Conservation (phyloP, 2,888 invertebrate species). For the Beris chalybata region DNA sequence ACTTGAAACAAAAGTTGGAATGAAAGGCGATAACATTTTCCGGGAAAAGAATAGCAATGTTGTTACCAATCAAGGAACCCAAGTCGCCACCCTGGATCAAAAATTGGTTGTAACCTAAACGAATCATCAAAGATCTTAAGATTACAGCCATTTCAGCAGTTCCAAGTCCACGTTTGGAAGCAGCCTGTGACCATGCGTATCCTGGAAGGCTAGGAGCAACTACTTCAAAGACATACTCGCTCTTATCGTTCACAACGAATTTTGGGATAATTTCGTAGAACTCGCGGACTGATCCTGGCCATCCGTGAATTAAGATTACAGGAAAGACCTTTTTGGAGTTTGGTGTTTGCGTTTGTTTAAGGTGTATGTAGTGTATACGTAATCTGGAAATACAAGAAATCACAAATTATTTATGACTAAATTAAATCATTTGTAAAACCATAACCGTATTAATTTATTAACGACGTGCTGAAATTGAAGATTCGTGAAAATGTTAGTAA, state of each 20-base stretch:
- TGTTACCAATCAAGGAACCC: constrained; percentile 68
- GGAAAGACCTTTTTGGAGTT: constrained; percentile 61
- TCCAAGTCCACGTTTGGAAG: constrained; percentile 63
- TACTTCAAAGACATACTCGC: constrained; percentile 69
- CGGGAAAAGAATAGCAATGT: constrained; percentile 68
- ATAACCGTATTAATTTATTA: too few relatives aligned
- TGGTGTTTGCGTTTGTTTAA: constrained; percentile 55
- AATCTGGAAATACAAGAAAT: constrained; percentile 42
- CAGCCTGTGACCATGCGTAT: constrained; percentile 68
- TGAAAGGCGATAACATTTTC: constrained; percentile 62
- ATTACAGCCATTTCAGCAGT: constrained; percentile 61
- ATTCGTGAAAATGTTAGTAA: too few relatives aligned
- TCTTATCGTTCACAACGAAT: constrained; percentile 59
- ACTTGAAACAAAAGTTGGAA: constrained; percentile 63
- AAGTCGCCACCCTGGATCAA: constrained; percentile 81
- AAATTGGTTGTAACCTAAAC: constrained; percentile 66
- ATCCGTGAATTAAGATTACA: constrained; percentile 76
- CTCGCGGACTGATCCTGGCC: constrained; percentile 83
- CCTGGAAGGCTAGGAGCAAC: constrained; percentile 71
- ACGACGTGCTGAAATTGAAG: too few relatives aligned
- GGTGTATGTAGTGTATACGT: constrained; percentile 74
- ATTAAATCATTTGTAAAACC: too few relatives aligned
- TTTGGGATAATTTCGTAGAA: constrained; percentile 75
- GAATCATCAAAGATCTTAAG: constrained; percentile 68
- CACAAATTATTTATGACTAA: background rate